Conservation (phyloP, 2,888 invertebrate genomes). For the Cataglyphis rosenhaueri region DNA sequence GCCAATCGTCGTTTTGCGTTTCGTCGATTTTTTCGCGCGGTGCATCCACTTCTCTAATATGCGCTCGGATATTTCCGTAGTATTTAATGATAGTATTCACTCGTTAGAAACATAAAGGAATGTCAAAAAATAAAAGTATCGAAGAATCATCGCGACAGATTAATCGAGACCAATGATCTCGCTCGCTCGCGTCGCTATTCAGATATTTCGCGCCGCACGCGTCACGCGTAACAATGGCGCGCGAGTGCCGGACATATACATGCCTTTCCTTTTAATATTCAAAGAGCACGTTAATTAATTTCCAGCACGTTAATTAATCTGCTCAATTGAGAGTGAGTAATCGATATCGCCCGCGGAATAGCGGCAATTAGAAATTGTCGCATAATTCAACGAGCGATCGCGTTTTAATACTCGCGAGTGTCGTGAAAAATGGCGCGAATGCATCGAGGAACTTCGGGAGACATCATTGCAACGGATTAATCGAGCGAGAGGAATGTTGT, state of each 20-base stretch:
- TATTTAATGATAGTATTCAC: neutral
- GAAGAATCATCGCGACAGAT: neutral
- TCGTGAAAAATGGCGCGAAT: too few relatives aligned
- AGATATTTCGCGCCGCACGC: conserved; percentile 1
- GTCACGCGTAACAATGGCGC: conserved; percentile 8
- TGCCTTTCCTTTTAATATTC: neutral
- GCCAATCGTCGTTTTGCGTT: too few relatives aligned
- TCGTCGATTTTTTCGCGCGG: too few relatives aligned
- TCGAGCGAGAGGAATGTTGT: neutral
- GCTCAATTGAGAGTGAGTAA: neutral
- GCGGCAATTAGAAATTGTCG: neutral
- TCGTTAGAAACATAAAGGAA: neutral
- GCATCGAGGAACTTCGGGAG: neutral
- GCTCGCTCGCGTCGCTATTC: neutral
- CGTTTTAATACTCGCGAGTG: neutral
- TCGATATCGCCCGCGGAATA: too few relatives aligned
- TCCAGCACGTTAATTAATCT: neutral
- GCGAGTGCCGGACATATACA: neutral
- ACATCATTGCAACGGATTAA: neutral
- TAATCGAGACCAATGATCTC: conserved; percentile 6
- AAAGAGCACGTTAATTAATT: neutral
- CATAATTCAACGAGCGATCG: neutral
- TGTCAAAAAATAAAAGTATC: neutral
- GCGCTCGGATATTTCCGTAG: neutral
- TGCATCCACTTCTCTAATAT: neutral